Base-by-base conservation (phyloP, 2,797 vertebrate species). In the Huso huso region DNA sequence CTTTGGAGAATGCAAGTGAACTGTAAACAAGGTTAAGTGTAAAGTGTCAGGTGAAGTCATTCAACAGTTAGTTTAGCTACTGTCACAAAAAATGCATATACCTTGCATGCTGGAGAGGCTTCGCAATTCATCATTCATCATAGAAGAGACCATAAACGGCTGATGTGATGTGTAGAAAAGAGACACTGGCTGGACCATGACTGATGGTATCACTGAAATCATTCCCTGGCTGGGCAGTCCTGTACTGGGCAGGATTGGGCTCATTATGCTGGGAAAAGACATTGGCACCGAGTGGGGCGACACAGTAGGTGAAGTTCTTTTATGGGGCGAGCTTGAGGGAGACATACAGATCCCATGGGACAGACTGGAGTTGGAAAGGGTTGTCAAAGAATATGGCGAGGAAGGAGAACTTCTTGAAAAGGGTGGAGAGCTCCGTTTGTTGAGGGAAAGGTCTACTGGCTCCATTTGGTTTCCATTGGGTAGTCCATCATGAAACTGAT, bases 371-470 rank as follows among this genome's bases (percentile, higher is more conserved):
- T 83, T 78, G 61, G 93, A 83, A 1, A 86, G 85, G 0, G 74
- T 72, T 70, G 87, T 75, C 68, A 82, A 82, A 73, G 86, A 89
- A 75, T 88, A 90, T 10, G 87, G 67, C 0, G 91, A 90, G 49
- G 91, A 89, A 1, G 92, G 87, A 51, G 92, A 91, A 65, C 73
- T 87, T 64, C 86, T 88, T 0, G 87, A 77, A 0, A 92, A 91
- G 55, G 85, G 83, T 50, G 93, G 89, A 0, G 95, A 94, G 62
- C 89, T 85, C 23, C 92, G 88, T 80, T 95, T 98, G 85, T 91
- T 94, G 77, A 96, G 79, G 0, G 96, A 97, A 66, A 99, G 92
- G 78, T 99, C 96, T 63, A 99, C 95, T 0, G 96, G 96, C 77
- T 99, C 96, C 78, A 94, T 72, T 87, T 98, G 96, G 71, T 91